These are phyloP conservation scores for Anas acuta DNA, from an alignment of 2,797 vertebrate species.

Conservation along the genomic window DNA sequence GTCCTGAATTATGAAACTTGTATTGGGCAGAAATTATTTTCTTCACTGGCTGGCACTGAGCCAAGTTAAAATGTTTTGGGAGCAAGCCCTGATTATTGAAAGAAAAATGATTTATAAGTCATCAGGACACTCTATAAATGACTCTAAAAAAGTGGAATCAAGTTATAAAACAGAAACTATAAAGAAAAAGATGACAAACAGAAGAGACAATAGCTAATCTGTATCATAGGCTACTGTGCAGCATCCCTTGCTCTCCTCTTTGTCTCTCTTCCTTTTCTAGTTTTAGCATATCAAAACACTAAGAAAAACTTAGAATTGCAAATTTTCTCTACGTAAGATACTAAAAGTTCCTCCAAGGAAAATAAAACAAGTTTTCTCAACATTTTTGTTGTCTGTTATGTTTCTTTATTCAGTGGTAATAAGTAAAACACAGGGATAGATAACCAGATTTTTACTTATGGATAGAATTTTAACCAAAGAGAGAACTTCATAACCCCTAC, in stretches of 20 bases:
- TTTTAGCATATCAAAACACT: not conserved
- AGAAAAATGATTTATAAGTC: conserved; percentile 1
- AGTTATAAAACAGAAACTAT: not conserved
- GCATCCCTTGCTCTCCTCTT: not conserved
- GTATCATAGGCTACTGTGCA: not conserved
- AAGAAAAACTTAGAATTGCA: not conserved
- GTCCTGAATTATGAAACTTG: conserved; percentile 27
- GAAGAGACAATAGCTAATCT: not conserved
- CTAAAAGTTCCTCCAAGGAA: not conserved
- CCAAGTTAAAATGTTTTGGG: not conserved
- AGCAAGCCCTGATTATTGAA: not conserved
- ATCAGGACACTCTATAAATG: not conserved
- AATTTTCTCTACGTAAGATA: not conserved
- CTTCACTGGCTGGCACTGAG: not conserved
- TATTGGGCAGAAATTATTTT: not conserved
- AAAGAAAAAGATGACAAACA: not conserved
- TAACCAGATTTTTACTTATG: not conserved
- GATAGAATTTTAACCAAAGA: not conserved
- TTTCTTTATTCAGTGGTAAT: not conserved
- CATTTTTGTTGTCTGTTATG: not conserved
- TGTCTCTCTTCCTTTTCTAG: not conserved
- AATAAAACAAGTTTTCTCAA: not conserved
- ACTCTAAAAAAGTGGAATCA: not conserved
- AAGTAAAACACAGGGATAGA: not conserved
- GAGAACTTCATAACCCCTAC: not conserved